Evolutionary conservation across 2,888 invertebrate genomes (phyloP), one percentile per base, ranked within the genome.

Genomic region (Drosophila tripunctata): DNA sequence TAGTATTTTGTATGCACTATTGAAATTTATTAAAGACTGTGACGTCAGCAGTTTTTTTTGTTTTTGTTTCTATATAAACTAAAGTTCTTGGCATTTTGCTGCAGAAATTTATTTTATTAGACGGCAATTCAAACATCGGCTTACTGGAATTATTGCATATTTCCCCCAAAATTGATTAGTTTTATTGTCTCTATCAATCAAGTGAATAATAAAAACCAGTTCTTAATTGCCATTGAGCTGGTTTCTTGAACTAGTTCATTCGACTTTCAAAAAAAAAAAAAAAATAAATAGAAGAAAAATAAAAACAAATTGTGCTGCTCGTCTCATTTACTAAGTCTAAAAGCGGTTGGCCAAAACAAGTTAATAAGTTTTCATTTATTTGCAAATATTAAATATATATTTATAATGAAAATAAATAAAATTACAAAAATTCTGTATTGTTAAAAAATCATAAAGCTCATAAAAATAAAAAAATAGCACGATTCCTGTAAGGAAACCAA

Each of bases 171-270:
- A 71, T 71, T 65, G 52, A 65, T 75, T 47, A 43, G 24, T 30
- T 75, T 71, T 66, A 73, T 76, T 73, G 72, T 61, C 50, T 10
- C 45, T n/a, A 71, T 66, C 56, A 75, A 71, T 71, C 72, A 76
- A 72, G 57, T 61, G 76, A 21, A 43, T 66, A 66, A 47, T 76
- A 51, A 43, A 47, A 72, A 73, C 54, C 48, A 15, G 54, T 71
- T 66, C 36, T 40, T 70, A 24, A 64, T 70, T 56, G 72, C 56
- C 56, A 45, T 43, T 48, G 36, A 50, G 51, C 72, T 73, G 67
- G 60, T 73, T 75, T 50, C 36, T 24, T 65, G 66, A 75, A 75
- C 76, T 75, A 72, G 72, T 72, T 72, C 60, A 50, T 52, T 60
- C 72, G 45, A 71, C 72, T 75, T 75, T 60, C 56, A 71, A 70